phyloP scores from a whole-genome alignment of 2,113 vertebrate species.

The rat (Rattus norvegicus) region DNA sequence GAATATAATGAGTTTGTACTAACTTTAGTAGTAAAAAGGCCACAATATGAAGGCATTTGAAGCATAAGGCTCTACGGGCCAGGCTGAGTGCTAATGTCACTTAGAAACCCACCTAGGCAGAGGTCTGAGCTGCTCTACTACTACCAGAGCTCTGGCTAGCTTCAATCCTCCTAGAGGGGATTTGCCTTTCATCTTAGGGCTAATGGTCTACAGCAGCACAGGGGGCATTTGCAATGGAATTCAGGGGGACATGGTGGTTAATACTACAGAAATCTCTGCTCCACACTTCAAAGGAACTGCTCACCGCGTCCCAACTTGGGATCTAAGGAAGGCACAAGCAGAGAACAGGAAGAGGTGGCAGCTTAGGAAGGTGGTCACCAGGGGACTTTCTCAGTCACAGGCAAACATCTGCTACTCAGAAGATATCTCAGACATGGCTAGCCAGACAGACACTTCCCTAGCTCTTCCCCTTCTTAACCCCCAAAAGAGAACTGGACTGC shows the following conservation, averaged over 20 bases:
- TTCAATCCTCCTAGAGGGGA: not conserved
- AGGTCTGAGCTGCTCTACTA: not conserved
- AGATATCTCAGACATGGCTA: not conserved
- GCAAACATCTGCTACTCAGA: not conserved
- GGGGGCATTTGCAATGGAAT: not conserved
- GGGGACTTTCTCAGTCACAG: not conserved
- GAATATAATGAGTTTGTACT: conserved; percentile 25
- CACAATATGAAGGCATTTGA: not conserved
- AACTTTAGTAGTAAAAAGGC: conserved; percentile 45
- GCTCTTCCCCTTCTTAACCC: not conserved
- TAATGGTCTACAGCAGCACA: not conserved
- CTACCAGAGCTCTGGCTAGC: not conserved
- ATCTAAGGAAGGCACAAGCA: conserved; percentile 10
- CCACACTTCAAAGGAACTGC: not conserved
- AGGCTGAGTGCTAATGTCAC: not conserved
- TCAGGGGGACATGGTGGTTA: not conserved
- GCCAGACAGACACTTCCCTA: not conserved
- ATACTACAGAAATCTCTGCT: not conserved
- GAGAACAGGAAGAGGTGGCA: not conserved
- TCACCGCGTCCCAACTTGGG: not conserved
- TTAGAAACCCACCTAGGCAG: not conserved
- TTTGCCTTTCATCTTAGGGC: not conserved
- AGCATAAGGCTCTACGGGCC: not conserved
- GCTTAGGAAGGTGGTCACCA: not conserved
- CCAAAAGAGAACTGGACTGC: not conserved